These are phyloP conservation scores for Eucera pruinosa DNA, from an alignment of 2,888 invertebrate genomes.

Conservation along the genomic window DNA sequence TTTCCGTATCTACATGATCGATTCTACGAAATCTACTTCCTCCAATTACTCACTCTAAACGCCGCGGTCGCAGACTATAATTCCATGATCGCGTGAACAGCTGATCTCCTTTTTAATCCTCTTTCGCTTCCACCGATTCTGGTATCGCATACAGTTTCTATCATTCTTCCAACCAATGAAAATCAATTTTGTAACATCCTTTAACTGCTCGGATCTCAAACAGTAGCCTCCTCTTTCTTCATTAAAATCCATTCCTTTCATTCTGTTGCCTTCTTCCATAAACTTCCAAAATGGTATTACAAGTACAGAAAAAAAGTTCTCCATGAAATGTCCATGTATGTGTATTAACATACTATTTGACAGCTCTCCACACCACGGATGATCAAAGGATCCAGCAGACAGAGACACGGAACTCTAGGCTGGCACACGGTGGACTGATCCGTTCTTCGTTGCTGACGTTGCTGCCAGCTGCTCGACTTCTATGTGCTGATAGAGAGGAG, in stretches of 20 bases:
- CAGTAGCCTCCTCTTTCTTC: not conserved
- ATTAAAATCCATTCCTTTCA: not conserved
- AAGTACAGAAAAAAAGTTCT: no score
- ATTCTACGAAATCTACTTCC: constrained; percentile 15
- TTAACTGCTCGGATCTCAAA: not conserved
- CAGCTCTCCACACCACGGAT: constrained; percentile 6
- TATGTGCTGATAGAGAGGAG: constrained; percentile 49
- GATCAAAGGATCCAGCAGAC: constrained; percentile 15
- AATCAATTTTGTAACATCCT: constrained; percentile 11
- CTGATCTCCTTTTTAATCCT: not conserved
- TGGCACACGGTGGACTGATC: constrained; percentile 61
- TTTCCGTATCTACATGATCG: constrained; percentile 2
- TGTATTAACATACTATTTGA: no score
- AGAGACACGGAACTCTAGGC: constrained; percentile 29
- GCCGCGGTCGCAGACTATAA: constrained; percentile 1
- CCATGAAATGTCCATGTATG: no score
- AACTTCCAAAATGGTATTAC: not conserved
- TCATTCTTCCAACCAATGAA: not conserved
- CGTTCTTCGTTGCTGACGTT: constrained; percentile 61
- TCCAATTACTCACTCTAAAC: constrained; percentile 52
- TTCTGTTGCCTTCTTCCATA: not conserved
- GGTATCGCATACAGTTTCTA: not conserved
- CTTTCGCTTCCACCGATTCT: not conserved
- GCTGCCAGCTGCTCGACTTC: constrained; percentile 66
- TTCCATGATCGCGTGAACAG: constrained; percentile 5